Evolutionary conservation across 2,113 vertebrate species (phyloP), one percentile per base, ranked within the genome.

Genomic region (Grantiella picta): DNA sequence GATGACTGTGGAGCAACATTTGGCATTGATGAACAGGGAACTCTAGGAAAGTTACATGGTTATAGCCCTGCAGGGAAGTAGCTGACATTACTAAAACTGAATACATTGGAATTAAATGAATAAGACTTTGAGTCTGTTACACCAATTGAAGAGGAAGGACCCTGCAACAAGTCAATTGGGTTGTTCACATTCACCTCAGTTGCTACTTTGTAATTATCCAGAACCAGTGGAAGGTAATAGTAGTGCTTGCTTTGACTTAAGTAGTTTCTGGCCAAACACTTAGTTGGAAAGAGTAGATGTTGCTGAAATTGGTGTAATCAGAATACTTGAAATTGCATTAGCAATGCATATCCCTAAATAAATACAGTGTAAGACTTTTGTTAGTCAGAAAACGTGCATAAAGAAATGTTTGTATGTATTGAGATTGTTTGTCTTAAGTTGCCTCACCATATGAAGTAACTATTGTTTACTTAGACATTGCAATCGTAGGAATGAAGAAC

Each of bases 11-110:
- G 78, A 94, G 76, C 71, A 89, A 40, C 94, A 92, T 94, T 97
- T 96, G 91, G 91, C 86, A 64, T 78, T 69, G 89, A 94, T 96
- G 93, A 97, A 73, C 59, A 66, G 79, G 64, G 63, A 95, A 94
- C 82, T 91, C 76, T 84, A 97, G 94, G 64, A 82, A 95, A 85
- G 93, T 91, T 90, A 71, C 89, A 86, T 82, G 80, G 72, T 85
- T 95, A 84, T 93, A 88, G 70, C 86, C 93, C 82, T 75, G 78
- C 65, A 59, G 91, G 70, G 68, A 84, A 93, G 88, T 81, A 64
- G 45, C 76, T 92, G 93, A 96, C 97, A 96, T 82, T 91, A 84
- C 64, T 88, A 87, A 94, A 96, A 91, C 85, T 70, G 92, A 90
- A 89, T 87, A 38, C 85, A 45, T 31, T 65, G 85, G 76, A 86